These are phyloP conservation scores for Sacculina carcini DNA, from an alignment of 2,888 invertebrate species.

Conservation along the genomic window DNA sequence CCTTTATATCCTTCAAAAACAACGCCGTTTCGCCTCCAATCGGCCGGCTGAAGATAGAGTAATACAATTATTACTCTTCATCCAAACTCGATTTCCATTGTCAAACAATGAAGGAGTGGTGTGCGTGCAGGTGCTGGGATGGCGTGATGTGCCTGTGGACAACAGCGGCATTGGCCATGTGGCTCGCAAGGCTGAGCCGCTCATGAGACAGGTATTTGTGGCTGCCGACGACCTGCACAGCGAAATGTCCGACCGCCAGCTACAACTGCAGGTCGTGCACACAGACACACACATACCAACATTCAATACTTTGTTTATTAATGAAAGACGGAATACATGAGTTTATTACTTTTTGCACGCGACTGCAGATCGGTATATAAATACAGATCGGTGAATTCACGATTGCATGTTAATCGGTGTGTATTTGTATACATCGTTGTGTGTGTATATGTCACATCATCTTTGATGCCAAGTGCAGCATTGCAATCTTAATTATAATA, in stretches of 20 bases:
- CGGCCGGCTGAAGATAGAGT: not conserved
- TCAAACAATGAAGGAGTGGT: not conserved
- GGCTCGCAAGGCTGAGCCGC: slow-evolving; percentile 78
- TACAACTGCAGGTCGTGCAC: not conserved
- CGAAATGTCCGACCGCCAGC: not conserved
- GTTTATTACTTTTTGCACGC: no score
- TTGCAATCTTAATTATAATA: no score
- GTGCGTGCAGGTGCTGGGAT: slow-evolving; percentile 44
- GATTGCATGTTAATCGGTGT: no score
- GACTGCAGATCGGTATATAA: no score
- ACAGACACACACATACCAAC: no score
- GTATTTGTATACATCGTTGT: no score
- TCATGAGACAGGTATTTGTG: slow-evolving; percentile 75
- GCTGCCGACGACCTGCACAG: slow-evolving; percentile 6
- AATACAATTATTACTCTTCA: not conserved
- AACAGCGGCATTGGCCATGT: slow-evolving; percentile 62
- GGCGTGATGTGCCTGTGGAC: slow-evolving; percentile 81
- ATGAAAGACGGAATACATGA: no score
- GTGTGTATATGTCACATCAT: no score
- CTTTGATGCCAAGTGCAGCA: no score
- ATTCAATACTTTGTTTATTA: no score
- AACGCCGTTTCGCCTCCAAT: not conserved
- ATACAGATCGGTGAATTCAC: no score
- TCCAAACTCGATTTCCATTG: not conserved
- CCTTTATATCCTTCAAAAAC: not conserved